Conservation (phyloP, 1,140 invertebrate species). For the Cepaea nemoralis region DNA sequence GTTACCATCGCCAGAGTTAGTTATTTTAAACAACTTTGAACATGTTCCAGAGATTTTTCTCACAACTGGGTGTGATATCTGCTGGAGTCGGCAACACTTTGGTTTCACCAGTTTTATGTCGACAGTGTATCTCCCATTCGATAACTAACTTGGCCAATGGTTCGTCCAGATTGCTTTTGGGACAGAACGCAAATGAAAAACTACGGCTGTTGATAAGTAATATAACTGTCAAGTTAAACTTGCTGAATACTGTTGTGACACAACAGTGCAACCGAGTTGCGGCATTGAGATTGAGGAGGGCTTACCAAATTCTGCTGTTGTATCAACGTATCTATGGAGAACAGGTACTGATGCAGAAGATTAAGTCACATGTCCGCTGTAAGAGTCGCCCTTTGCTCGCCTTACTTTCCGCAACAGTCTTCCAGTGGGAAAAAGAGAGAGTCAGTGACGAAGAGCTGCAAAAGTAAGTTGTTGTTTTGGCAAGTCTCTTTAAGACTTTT, state of each 20-base stretch:
- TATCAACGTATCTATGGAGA: slow-evolving; percentile 34
- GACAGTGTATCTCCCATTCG: background rate
- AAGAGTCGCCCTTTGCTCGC: slow-evolving; percentile 14
- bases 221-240: background rate
- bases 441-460: slow-evolving; percentile 28
- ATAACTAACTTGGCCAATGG: background rate
- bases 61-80: background rate
- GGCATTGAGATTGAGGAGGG: slow-evolving; percentile 21
- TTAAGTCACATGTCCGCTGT: background rate
- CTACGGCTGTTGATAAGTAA: slow-evolving; percentile 6
- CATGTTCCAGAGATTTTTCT: background rate
- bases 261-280: slow-evolving; percentile 32
- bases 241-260: background rate
- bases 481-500: no score
- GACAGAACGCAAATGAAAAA: slow-evolving; percentile 13
- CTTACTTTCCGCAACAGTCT: slow-evolving; percentile 23
- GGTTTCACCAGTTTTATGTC: background rate
- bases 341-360: slow-evolving; percentile 23
- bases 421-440: slow-evolving; percentile 36
- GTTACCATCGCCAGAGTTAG: background rate
- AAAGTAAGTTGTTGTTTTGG: slow-evolving; percentile 24
- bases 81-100: background rate
- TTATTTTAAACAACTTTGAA: background rate
- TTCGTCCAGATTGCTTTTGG: slow-evolving; percentile 1
- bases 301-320: slow-evolving; percentile 26